Base-by-base conservation (phyloP, 2,888 invertebrate genomes). In the Plemyria rubiginata region DNA sequence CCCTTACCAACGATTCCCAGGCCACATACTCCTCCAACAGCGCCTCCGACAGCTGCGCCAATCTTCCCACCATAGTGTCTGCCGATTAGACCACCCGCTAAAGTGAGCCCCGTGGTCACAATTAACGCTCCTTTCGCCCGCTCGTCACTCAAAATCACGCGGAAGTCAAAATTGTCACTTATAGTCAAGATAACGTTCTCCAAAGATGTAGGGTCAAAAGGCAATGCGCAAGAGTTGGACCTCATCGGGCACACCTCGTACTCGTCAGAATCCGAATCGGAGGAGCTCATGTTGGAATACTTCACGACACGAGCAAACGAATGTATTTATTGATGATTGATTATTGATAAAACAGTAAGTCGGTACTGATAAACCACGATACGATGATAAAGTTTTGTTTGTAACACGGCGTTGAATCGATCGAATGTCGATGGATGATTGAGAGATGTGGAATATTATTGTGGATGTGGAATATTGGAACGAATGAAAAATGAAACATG, bases 11-110 rank as follows among this genome's bases (percentile, higher is more conserved):
- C 81, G 53, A 90, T 68, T 0, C 91, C 91, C n/a, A 89, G 61
- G 3, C 90, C 90, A 55, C 91, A 90, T 6, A 75, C 88, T 0
- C 92, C 92, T 0, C 92, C 92, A 7, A 91, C 80, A 0, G 86
- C 87, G 0, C 90, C 87, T 0, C 92, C 92, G 0, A 91, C 76
- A 0, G 85, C 85, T 0, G 89, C 90, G 0, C 92, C 92, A 1
- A 87, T 45, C 66, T 85, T 88, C 6, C 92, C 92, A 11, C 88
- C 92, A 67, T 85, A 89, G 70, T 88, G 88, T 8, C 78, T 82
- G 0, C 92, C 92, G 15, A 92, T 75, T n/a, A 92, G 54, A 0
- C 84, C 81, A 0, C 92, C 92, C 0, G 89, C 90, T 11, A 92
- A 28, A 0, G 89, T 79, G 9, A 92, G 65, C 0, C 92, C 92